Evolutionary conservation across 2,888 invertebrate genomes (phyloP), one percentile per base, ranked within the genome.

Genomic region (Lordiphosa andalusiaca): DNA sequence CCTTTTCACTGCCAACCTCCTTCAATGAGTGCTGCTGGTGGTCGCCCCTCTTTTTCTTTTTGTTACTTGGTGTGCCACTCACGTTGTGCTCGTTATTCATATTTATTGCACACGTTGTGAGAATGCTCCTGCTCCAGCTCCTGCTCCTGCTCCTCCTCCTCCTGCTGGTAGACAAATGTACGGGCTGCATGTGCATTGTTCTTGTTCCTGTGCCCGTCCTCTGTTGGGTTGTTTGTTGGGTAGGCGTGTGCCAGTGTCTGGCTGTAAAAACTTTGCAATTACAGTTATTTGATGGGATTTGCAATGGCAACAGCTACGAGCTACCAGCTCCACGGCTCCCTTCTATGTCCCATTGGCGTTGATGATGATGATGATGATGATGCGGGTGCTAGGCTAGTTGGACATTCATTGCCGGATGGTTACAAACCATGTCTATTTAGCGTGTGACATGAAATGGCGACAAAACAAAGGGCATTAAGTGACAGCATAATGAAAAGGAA

Each of bases 11-110:
- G 77, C 64, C 77, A 47, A 54, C 51, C 49, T 44, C 41, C 37
- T 40, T 42, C 52, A 46, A 9, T 13, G 25, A 16, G 49, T 35
- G 21, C 12, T 37, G 16, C 10, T 4, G 30, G 16, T 4, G 30
- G 42, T 39, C 6, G 41, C 49, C 56, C 56, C 66, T 47, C 62
- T 50, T 50, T 54, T 57, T 66, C 66, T 71, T 71, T 54, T 57
- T 67, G 71, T 71, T 78, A 77, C 82, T 78, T 84, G 73, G 78
- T 84, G 78, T 78, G 83, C 83, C 80, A 78, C 83, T 84, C 83
- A 84, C 81, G 85, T 85, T 67, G 76, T 67, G 85, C 84, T 82
- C 84, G 82, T 82, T 82, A 85, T 84, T 85, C 84, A 85, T 82
- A 82, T 82, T 85, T 82, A 82, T 82, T 85, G 82, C 85, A 82